phyloP scores from a whole-genome alignment of 1,140 invertebrate genomes.

The Temnothorax nylanderi region DNA sequence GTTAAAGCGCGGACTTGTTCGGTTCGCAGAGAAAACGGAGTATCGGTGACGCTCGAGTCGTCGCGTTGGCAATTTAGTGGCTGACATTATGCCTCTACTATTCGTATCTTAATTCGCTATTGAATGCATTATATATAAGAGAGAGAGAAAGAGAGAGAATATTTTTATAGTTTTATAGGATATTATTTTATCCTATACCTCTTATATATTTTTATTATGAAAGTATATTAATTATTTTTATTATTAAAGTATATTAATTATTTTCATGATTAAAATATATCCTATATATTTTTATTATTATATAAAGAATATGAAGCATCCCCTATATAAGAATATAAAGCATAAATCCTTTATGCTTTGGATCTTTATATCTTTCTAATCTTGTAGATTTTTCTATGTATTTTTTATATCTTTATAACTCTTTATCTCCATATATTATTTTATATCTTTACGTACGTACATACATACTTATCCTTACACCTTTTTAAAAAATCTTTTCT shows the following conservation, averaged over 20 bases:
- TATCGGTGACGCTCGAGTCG: slow-evolving; percentile 9
- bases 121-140: not conserved
- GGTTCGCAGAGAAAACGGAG: not conserved
- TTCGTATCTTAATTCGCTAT: not conserved
- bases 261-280: not conserved
- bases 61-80: not conserved
- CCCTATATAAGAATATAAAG: not conserved
- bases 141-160: not conserved
- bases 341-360: not conserved
- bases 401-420: not conserved
- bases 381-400: not conserved
- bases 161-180: not conserved
- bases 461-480: not conserved
- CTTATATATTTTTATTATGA: not conserved
- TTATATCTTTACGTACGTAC: not conserved
- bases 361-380: not conserved
- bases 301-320: not conserved
- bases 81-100: not conserved
- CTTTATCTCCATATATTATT: not conserved
- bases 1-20: slow-evolving; percentile 26
- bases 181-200: not conserved
- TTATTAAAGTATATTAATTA: not conserved
- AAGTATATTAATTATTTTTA: not conserved
- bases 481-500: not conserved
- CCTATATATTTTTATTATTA: not conserved